Conservation (phyloP, 2,113 vertebrate genomes). For the Alethe castanea region DNA sequence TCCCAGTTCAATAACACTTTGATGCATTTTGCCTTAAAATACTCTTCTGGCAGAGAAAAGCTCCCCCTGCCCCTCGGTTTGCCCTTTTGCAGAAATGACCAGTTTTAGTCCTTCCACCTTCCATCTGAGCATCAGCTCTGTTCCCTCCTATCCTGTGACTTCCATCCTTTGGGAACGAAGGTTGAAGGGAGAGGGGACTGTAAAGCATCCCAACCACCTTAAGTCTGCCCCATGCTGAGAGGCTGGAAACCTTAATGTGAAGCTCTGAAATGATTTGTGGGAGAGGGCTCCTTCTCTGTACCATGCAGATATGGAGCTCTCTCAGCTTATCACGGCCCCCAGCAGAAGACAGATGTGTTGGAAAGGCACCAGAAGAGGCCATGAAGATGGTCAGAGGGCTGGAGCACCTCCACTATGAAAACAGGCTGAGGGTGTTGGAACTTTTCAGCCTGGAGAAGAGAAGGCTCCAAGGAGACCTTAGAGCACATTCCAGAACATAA, state of each 20-base stretch:
- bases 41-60: background rate
- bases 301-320: background rate
- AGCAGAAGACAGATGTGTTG: background rate
- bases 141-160: background rate
- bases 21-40: slow-evolving; percentile 39
- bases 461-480: background rate
- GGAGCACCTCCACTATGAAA: background rate
- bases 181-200: background rate
- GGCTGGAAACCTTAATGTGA: background rate
- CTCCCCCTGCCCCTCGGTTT: background rate
- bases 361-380: background rate
- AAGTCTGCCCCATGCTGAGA: background rate
- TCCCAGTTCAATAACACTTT: background rate
- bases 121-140: background rate
- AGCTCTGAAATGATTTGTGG: background rate
- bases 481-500: background rate
- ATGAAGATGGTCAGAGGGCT: background rate
- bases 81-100: background rate
- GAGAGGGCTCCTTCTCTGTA: background rate
- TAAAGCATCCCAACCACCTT: background rate
- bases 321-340: fast-evolving
- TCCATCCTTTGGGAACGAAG: fast-evolving
- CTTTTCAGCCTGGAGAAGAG: background rate
- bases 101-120: background rate
- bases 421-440: background rate